Conservation (phyloP, 2,888 invertebrate genomes). For the Thyatira batis region DNA sequence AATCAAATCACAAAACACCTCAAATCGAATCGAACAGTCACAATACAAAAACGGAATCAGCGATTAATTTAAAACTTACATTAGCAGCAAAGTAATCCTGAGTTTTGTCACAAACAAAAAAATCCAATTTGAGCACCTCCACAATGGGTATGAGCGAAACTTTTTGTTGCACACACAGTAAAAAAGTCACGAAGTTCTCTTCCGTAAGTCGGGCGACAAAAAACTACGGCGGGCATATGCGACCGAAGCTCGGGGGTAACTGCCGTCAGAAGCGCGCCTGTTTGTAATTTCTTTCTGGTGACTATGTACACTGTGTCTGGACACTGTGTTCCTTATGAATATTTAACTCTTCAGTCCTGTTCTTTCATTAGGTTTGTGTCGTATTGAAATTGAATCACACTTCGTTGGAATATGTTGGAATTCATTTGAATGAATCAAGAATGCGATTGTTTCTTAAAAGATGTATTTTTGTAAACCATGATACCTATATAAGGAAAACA, state of each 20-base stretch:
- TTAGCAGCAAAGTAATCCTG: conserved; percentile 12
- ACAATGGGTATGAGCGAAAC: conserved; percentile 13
- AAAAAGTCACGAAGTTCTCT: conserved; percentile 26
- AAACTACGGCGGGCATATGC: conserved; percentile 16
- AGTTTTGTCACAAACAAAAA: conserved; percentile 15
- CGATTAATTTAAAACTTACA: conserved; percentile 5
- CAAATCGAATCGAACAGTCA: not conserved
- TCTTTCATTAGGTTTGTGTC: too few relatives aligned
- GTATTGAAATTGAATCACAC: too few relatives aligned
- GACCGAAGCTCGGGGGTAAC: conserved; percentile 12
- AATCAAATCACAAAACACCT: not conserved
- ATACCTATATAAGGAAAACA: too few relatives aligned
- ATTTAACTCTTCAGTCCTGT: too few relatives aligned
- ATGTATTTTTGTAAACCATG: too few relatives aligned
- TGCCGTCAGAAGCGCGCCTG: conserved; percentile 13
- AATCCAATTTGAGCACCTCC: conserved; percentile 31
- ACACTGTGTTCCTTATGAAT: conserved; percentile 1
- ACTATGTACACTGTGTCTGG: conserved; percentile 1
- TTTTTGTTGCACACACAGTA: conserved; percentile 29
- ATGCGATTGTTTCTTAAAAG: too few relatives aligned
- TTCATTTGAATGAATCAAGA: too few relatives aligned
- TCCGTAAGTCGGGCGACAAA: conserved; percentile 17
- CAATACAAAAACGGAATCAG: not conserved
- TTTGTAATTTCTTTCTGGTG: not conserved
- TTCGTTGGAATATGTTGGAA: too few relatives aligned